Evolutionary conservation across 2,113 vertebrate genomes (phyloP).

Genomic region (Albula goreensis): DNA sequence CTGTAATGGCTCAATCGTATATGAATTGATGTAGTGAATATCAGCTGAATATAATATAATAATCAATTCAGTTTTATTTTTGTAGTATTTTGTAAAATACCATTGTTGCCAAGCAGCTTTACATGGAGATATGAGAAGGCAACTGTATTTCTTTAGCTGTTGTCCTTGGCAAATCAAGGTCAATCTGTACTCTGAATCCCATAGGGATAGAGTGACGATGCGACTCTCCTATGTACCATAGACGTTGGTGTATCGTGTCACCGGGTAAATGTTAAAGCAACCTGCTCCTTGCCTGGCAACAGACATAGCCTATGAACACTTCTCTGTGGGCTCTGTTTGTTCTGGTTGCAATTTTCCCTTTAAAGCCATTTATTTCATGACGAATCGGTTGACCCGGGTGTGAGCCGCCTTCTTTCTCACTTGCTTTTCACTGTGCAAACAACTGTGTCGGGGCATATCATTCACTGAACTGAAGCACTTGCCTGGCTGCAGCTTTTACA

Average conservation of each 20-base stretch:
- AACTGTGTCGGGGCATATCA: not conserved
- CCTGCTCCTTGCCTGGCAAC: no score
- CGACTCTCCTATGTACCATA: not conserved
- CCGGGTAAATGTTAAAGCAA: not conserved
- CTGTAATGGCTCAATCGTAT: no score
- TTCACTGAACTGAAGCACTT: not conserved
- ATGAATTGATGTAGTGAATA: not conserved
- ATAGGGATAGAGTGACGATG: constrained; percentile 27
- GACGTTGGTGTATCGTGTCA: not conserved
- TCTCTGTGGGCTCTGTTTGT: not conserved
- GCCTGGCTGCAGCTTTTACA: not conserved
- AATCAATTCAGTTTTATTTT: no score
- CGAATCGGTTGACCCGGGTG: not conserved
- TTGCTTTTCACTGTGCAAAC: not conserved
- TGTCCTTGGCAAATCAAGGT: constrained; percentile 46
- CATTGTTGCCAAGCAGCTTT: not conserved
- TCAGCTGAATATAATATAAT: not conserved
- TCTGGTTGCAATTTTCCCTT: not conserved
- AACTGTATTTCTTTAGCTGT: constrained; percentile 28
- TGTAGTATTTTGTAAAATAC: no score
- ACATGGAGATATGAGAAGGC: not conserved
- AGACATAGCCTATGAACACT: not conserved
- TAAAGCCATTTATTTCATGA: not conserved
- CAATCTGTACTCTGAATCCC: constrained; percentile 40
- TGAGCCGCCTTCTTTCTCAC: not conserved